phyloP scores from a whole-genome alignment of 2,888 invertebrate genomes.

The Caenorhabditis sp. region DNA sequence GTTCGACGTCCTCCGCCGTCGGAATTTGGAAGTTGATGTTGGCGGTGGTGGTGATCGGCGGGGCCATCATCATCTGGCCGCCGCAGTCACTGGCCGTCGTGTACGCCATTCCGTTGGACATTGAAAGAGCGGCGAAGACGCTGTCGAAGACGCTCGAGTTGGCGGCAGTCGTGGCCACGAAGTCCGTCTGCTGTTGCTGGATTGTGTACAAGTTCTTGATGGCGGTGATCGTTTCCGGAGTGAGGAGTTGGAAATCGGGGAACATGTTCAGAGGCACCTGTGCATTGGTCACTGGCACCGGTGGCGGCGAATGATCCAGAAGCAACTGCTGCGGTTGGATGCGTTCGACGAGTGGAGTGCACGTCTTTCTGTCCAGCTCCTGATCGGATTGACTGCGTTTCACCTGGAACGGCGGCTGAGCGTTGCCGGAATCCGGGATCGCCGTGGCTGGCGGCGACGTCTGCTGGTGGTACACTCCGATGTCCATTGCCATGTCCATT shows the following conservation, averaged over 20 bases:
- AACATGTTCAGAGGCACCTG: conserved; percentile 4
- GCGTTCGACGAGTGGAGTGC: conserved; percentile 1
- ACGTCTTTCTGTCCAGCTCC: conserved; percentile 23
- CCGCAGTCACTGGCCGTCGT: conserved; percentile 23
- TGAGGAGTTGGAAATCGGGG: no score
- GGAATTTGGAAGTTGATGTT: conserved; percentile 5
- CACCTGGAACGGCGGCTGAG: conserved; percentile 48
- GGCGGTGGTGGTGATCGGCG: conserved; percentile 13
- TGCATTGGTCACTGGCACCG: neutral
- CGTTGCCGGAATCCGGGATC: conserved; percentile 25
- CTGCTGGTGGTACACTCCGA: conserved; percentile 7
- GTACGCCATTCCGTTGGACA: conserved; percentile 20
- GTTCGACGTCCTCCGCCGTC: conserved; percentile 18
- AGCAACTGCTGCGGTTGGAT: neutral
- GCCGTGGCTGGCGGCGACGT: conserved; percentile 43
- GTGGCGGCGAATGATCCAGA: conserved; percentile 49
- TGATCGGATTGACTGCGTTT: conserved; percentile 56
- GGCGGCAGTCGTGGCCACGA: neutral
- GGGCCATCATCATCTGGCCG: conserved; percentile 12
- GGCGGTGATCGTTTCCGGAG: neutral
- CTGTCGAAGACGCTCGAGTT: conserved; percentile 24
- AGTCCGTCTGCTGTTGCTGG: neutral
- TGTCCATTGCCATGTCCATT: conserved; percentile 28
- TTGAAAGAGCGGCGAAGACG: conserved; percentile 5
- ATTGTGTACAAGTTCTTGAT: neutral